Evolutionary conservation across 2,113 vertebrate genomes (phyloP).

Genomic region (Caranx melampygus): DNA sequence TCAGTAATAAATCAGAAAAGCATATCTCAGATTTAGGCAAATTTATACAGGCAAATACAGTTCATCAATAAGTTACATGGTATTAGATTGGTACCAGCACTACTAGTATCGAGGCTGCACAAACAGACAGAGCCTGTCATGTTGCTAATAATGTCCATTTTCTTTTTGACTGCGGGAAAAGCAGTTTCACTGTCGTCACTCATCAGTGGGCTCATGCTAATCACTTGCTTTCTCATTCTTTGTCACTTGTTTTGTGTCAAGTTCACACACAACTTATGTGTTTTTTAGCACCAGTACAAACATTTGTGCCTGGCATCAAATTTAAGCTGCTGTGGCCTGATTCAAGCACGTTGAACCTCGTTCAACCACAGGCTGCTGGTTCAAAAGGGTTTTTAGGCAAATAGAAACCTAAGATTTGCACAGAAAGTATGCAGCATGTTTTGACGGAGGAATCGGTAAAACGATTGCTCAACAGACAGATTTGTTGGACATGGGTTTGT

Average conservation of each 20-base stretch:
- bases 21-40: too few relatives aligned
- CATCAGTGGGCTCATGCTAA: too few relatives aligned
- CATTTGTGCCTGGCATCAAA: background rate
- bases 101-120: too few relatives aligned
- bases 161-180: slow-evolving; percentile 6
- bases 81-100: too few relatives aligned
- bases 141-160: background rate
- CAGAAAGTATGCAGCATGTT: too few relatives aligned
- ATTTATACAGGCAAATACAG: too few relatives aligned
- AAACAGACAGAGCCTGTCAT: too few relatives aligned
- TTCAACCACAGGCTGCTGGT: background rate
- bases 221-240: background rate
- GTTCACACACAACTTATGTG: background rate
- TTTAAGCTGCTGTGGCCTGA: background rate
- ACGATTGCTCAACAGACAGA: background rate
- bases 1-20: too few relatives aligned
- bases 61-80: too few relatives aligned
- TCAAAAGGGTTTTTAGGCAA: background rate
- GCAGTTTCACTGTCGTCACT: background rate
- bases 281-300: too few relatives aligned
- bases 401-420: background rate
- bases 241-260: background rate
- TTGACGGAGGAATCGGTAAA: background rate
- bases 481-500: background rate
- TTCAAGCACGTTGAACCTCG: background rate